Evolutionary conservation across 2,888 invertebrate genomes (phyloP).

Genomic region (Chorisops tibialis): DNA sequence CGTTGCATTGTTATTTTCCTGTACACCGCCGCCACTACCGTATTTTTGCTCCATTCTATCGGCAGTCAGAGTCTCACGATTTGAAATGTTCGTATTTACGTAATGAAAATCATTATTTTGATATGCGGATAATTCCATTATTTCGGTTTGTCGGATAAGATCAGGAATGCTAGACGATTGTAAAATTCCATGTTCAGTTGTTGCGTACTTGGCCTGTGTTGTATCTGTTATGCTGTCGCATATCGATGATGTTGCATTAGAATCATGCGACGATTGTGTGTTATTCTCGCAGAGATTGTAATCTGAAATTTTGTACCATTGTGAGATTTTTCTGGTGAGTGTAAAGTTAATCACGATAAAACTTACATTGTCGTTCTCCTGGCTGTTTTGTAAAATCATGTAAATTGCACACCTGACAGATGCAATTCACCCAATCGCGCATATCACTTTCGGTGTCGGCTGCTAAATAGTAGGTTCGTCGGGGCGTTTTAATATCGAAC

Average conservation of each 20-base stretch:
- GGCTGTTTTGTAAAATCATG: conserved; percentile 57
- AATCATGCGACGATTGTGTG: conserved; percentile 6
- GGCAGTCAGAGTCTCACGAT: conserved; percentile 27
- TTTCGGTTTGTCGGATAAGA: conserved; percentile 27
- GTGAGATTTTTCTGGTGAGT: not conserved
- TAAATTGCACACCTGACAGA: conserved; percentile 87
- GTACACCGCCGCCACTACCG: not conserved
- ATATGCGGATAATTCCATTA: conserved; percentile 33
- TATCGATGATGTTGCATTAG: not conserved
- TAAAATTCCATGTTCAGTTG: not conserved
- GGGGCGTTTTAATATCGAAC: conserved; percentile 86
- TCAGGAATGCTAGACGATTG: conserved; percentile 15
- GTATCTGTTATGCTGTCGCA: not conserved
- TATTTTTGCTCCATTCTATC: not conserved
- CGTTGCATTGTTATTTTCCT: conserved; percentile 3
- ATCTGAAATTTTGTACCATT: conserved; percentile 24
- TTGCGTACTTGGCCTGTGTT: conserved; percentile 5
- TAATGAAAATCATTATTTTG: conserved; percentile 44
- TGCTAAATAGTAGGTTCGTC: conserved; percentile 86
- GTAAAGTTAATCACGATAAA: too few relatives aligned
- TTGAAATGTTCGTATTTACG: conserved; percentile 50
- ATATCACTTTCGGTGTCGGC: conserved; percentile 89
- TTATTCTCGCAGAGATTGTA: conserved; percentile 31
- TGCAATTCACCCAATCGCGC: conserved; percentile 92
- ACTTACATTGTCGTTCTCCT: conserved; percentile 43